Evolutionary conservation across 2,797 vertebrate genomes (phyloP).

Genomic region (Darevskia mixta): DNA sequence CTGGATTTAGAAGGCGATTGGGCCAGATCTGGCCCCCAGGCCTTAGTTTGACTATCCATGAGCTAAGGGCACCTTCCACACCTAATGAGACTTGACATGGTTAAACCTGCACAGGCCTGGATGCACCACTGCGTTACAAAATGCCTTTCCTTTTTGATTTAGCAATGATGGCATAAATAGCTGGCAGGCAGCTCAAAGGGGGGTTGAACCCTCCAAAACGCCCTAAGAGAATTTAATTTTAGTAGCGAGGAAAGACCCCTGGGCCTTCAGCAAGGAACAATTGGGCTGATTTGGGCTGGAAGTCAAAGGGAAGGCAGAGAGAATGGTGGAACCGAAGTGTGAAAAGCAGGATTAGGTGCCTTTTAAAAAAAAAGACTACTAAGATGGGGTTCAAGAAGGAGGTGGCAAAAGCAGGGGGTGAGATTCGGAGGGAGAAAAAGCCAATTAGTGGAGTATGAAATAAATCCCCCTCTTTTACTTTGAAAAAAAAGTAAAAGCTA

Average conservation of each 20-base stretch:
- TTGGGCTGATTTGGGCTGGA: constrained; percentile 39
- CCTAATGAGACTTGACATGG: background rate
- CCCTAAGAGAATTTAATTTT: constrained; percentile 54
- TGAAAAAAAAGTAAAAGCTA: constrained; percentile 14
- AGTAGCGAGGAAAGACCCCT: constrained; percentile 41
- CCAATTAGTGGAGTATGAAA: constrained; percentile 63
- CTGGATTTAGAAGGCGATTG: no score
- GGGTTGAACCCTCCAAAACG: background rate
- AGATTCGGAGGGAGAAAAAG: constrained; percentile 58
- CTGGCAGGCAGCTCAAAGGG: background rate
- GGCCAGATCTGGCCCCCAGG: no score
- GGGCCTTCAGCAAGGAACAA: constrained; percentile 37
- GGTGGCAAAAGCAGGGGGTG: constrained; percentile 34
- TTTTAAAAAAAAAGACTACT: constrained; percentile 26
- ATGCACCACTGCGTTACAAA: background rate
- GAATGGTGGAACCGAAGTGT: constrained; percentile 57
- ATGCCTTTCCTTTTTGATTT: background rate
- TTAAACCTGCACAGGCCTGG: background rate
- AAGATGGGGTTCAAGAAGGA: constrained; percentile 15
- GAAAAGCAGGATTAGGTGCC: constrained; percentile 61
- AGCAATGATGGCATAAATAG: background rate
- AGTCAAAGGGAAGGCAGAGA: constrained; percentile 53
- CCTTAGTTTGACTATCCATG: no score
- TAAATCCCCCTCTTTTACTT: constrained; percentile 35
- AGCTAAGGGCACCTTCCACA: background rate